Percentiles rank a stretch among this genome's conserved stretches.
Conservation (phyloP, 2,888 invertebrate species). For the Orthonychiurus folsomi region DNA sequence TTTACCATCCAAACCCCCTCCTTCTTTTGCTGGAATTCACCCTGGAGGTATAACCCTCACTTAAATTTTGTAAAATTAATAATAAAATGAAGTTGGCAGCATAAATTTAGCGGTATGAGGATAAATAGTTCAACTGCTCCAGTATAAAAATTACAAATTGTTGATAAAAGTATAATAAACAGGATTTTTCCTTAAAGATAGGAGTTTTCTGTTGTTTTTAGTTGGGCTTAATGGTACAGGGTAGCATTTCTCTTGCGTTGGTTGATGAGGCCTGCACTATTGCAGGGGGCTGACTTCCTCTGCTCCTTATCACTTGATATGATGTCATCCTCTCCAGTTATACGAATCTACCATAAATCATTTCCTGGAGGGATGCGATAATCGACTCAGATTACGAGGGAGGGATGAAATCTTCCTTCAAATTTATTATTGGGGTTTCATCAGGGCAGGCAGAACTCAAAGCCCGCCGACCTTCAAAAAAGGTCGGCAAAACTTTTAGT, state of each 20-base stretch:
- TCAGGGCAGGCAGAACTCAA: no score
- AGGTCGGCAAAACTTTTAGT: no score
- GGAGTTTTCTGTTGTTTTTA: background rate
- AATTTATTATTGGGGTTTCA: background rate
- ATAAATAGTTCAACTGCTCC: background rate
- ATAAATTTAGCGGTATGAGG: background rate
- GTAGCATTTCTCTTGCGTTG: no score
- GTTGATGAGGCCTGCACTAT: no score
- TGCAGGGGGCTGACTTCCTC: background rate
- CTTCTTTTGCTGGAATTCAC: no score
- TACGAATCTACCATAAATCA: conserved; percentile 17
- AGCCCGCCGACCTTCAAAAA: no score
- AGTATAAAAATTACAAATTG: background rate
- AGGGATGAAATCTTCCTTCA: background rate
- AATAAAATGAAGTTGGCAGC: no score
- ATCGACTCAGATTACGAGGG: conserved; percentile 20
- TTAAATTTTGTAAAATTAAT: no score
- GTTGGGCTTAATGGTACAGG: background rate
- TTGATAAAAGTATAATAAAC: no score
- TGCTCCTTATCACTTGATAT: background rate
- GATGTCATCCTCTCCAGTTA: background rate
- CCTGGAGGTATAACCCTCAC: no score
- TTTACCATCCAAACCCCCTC: no score
- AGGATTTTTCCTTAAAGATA: no score
- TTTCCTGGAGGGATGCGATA: conserved; percentile 16